phyloP scores from a whole-genome alignment of 2,888 invertebrate genomes.

The Pristionchus mayeri region DNA sequence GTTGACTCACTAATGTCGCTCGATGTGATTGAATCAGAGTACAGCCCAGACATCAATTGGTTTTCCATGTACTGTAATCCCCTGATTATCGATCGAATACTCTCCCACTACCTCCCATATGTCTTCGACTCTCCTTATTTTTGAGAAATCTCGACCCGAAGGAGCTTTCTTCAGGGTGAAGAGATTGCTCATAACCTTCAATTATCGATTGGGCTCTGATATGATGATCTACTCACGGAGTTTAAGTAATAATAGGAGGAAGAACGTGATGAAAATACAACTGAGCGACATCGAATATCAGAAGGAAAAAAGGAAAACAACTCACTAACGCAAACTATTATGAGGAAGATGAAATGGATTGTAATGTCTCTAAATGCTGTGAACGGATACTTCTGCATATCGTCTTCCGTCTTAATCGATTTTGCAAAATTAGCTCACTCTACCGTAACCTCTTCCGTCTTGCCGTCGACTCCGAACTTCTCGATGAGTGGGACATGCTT shows the following conservation, averaged over 20 bases:
- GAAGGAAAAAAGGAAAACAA: conserved; percentile 50
- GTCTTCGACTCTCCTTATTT: conserved; percentile 79
- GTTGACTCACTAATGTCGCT: neutral
- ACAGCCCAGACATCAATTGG: conserved; percentile 53
- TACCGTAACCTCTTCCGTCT: neutral
- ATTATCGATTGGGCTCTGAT: neutral
- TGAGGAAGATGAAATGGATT: conserved; percentile 77
- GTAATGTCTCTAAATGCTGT: conserved; percentile 78
- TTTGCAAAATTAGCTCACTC: neutral
- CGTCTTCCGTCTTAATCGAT: conserved; percentile 31
- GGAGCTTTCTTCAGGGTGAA: conserved; percentile 80
- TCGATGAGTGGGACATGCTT: neutral
- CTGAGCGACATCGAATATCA: conserved; percentile 73
- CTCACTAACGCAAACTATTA: conserved; percentile 77
- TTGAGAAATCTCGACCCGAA: conserved; percentile 76
- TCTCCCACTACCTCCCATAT: conserved; percentile 81
- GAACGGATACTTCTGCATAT: conserved; percentile 76
- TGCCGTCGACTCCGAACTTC: neutral
- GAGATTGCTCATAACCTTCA: conserved; percentile 77
- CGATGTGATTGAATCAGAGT: conserved; percentile 32
- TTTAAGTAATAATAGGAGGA: conserved; percentile 82
- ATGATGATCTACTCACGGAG: conserved; percentile 74
- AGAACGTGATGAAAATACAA: conserved; percentile 81
- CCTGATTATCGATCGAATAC: neutral
- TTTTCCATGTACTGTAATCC: conserved; percentile 52